phyloP scores from a whole-genome alignment of 2,797 vertebrate genomes.

The Onychomys arenicola region DNA sequence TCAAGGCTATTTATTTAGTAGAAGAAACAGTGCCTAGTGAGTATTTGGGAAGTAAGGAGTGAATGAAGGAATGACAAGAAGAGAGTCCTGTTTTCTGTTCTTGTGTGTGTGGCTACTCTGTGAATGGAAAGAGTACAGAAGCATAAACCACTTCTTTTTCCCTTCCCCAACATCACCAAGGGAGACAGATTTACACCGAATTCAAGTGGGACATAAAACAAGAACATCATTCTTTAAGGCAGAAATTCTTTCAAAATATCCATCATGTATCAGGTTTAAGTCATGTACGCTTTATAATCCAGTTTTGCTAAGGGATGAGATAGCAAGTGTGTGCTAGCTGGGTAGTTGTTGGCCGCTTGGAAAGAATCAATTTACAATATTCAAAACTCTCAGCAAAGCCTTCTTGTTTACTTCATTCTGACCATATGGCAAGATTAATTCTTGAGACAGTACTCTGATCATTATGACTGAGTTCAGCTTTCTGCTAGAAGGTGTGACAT shows the following conservation, averaged over 20 bases:
- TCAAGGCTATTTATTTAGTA: background rate
- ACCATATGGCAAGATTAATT: background rate
- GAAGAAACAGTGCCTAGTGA: background rate
- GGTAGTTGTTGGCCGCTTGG: background rate
- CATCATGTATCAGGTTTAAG: background rate
- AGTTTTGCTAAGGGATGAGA: conserved; percentile 8
- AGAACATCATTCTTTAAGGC: background rate
- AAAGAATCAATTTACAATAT: conserved; percentile 25
- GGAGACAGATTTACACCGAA: background rate
- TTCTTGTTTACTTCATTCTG: background rate
- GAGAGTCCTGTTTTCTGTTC: background rate
- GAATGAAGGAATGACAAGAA: background rate
- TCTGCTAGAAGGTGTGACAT: background rate
- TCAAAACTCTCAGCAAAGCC: conserved; percentile 32
- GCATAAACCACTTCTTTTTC: background rate
- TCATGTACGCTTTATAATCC: background rate
- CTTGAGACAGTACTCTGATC: background rate
- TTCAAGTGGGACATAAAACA: conserved; percentile 11
- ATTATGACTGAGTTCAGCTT: background rate
- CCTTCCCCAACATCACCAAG: background rate
- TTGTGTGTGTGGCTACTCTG: background rate
- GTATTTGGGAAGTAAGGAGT: background rate
- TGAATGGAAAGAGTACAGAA: background rate
- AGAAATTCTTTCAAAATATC: conserved; percentile 32
- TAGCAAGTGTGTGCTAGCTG: background rate